Evolutionary conservation across 2,113 vertebrate species (phyloP).

Genomic region (Rhagologus leucostigma): DNA sequence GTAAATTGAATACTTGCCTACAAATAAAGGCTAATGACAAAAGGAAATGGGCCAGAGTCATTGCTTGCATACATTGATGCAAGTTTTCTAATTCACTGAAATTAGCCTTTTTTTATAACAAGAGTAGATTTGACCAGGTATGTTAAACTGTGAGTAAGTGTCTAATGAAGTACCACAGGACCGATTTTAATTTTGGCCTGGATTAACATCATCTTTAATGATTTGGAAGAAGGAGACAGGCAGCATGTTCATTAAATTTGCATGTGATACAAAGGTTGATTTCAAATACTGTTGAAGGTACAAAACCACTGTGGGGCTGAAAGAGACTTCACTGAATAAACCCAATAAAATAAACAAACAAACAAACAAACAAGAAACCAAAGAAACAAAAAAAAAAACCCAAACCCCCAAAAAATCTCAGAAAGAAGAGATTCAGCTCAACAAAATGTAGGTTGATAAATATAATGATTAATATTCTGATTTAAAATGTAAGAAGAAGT

Average conservation of each 20-base stretch:
- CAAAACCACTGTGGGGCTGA: neutral
- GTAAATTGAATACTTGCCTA: neutral
- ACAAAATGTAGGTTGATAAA: neutral
- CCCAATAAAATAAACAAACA: neutral
- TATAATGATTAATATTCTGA: neutral
- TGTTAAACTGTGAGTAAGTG: neutral
- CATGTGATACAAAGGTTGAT: neutral
- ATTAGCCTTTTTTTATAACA: neutral
- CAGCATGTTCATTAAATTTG: constrained; percentile 1
- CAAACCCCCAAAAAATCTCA: rapidly evolving
- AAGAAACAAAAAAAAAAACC: neutral
- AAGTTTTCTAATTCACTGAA: neutral
- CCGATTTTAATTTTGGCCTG: neutral
- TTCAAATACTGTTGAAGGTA: neutral
- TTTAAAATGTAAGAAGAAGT: neutral
- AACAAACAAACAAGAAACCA: neutral
- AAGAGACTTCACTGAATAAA: neutral
- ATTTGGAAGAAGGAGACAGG: neutral
- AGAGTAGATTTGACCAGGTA: neutral
- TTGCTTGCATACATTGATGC: neutral
- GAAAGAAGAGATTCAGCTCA: neutral
- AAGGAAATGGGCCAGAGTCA: neutral
- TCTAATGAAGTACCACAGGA: neutral
- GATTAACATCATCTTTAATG: neutral
- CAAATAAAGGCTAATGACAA: neutral